Base-by-base conservation (phyloP, 2,888 invertebrate genomes). In the Leptinotarsa rubiginosa region DNA sequence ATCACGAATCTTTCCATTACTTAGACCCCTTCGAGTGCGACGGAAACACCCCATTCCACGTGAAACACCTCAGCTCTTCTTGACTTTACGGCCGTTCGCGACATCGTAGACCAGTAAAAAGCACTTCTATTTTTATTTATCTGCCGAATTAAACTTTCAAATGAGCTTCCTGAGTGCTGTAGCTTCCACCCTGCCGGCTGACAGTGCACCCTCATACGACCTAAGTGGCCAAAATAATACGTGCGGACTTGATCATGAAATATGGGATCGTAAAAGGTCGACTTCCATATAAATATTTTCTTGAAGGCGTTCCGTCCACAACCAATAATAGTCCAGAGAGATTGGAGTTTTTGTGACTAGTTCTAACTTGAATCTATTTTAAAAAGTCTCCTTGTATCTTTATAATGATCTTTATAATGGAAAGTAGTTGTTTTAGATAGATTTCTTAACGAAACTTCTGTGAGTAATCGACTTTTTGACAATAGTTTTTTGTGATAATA, bases 51-150 rank as follows among this genome's bases (percentile, higher is more conserved):
- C n/a, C 25, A 68, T 54, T 54, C 68, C 56, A 22, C 22, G 62
- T 62, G 31, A 62, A 62, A 62, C 62, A 62, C 62, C 62, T 62
- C 62, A 62, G 31, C 31, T 25, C 41, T 18, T 16, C n/a, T n/a
- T n/a, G 16, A 62, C 62, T 31, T 62, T 41, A 62, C 62, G 62
- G n/a, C 62, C 62, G 4, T 31, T 20, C n/a, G 68, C 68, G 54
- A 20, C 25, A 25, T 50, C 52, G 49, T n/a, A 68, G 31, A 54
- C 52, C 68, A 52, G 16, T 18, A 41, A 66, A 22, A 22, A 47
- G 65, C 73, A 65, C 73, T 73, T 56, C 64, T 73, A 69, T 73
- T 73, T 73, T 73, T 65, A 73, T 73, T 73, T 73, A 73, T 65
- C 47, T 65, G 13, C 65, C 41, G 56, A 73, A 73, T 73, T 73